phyloP scores from a whole-genome alignment of 2,113 vertebrate genomes.

The Sarotherodon lohbergeri region DNA sequence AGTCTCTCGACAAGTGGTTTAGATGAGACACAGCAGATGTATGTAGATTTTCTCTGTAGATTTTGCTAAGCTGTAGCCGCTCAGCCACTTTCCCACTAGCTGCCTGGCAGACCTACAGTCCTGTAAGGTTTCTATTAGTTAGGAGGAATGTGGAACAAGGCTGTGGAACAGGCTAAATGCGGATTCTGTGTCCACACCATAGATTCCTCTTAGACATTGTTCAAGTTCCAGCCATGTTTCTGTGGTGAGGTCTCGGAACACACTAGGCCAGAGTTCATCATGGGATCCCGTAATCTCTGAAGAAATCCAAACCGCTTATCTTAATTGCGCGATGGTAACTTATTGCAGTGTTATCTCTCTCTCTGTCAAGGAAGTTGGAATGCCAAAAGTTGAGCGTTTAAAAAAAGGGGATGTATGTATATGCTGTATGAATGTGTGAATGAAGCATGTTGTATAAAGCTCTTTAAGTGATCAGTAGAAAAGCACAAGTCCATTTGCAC shows the following conservation, averaged over 20 bases:
- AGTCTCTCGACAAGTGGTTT: neutral
- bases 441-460: neutral
- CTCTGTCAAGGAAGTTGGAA: neutral
- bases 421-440: neutral
- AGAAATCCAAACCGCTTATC: neutral
- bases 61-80: neutral
- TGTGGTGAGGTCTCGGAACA: slow-evolving; percentile 19
- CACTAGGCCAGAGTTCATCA: slow-evolving; percentile 2
- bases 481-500: neutral
- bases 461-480: neutral
- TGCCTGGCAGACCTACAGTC: slow-evolving; percentile 7
- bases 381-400: neutral
- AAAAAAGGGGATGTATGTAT: neutral
- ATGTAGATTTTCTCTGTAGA: neutral
- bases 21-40: neutral
- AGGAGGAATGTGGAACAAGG: slow-evolving; percentile 38
- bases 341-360: neutral
- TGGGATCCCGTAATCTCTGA: neutral
- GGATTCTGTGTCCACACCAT: slow-evolving; percentile 42
- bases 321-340: neutral
- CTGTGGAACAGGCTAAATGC: slow-evolving; percentile 46
- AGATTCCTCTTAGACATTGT: slow-evolving; percentile 50
- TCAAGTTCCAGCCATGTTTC: slow-evolving; percentile 49
- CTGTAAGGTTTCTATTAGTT: slow-evolving; percentile 20
- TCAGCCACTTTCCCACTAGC: neutral